Evolutionary conservation across 1,140 invertebrate genomes (phyloP), one percentile per base, ranked within the genome.

Genomic region (Sipha flava): DNA sequence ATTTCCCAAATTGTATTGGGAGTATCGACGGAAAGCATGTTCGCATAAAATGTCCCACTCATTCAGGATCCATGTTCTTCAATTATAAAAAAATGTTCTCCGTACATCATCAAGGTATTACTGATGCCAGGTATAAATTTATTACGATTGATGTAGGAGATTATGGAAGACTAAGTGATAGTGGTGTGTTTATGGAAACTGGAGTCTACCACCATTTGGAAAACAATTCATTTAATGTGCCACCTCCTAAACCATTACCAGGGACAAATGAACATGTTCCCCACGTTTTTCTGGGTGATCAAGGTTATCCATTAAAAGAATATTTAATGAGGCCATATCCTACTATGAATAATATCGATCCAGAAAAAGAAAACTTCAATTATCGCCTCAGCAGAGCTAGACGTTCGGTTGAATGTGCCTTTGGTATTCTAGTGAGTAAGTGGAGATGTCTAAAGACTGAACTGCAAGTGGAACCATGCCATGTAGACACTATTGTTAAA

Each of bases 71-170:
- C 7, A 47, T 84, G 16, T 88, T 82, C 82, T 86, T 83, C 70
- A 87, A 87, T 82, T 87, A 87, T 70, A 88, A 88, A 81, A 70
- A 83, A 7, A 84, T 80, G 80, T 87, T 85, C 82, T 87, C 85
- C 29, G 84, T 87, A 43, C 85, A 88, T 59, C 81, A 88, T 18
- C 82, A 87, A 47, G 88, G 85, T 7, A 57, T 88, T n/a, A 86
- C 86, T 59, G 86, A 89, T 83, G 85, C 85, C 1, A 83, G 87
- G 70, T 88, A 85, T 81, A 84, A 85, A 79, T 88, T 88, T 82
- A 83, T 85, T 45, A 82, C 81, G 66, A 82, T 88, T 70, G 85
- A 88, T 81, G 84, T 88, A 14, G 86, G 86, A 49, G 83, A 84
- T 16, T 85, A 85, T 81, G 86, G 86, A n/a, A 85, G 83, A 79